These are phyloP conservation scores for Brachypteracias leptosomus DNA, from an alignment of 2,113 vertebrate genomes.

Conservation along the genomic window DNA sequence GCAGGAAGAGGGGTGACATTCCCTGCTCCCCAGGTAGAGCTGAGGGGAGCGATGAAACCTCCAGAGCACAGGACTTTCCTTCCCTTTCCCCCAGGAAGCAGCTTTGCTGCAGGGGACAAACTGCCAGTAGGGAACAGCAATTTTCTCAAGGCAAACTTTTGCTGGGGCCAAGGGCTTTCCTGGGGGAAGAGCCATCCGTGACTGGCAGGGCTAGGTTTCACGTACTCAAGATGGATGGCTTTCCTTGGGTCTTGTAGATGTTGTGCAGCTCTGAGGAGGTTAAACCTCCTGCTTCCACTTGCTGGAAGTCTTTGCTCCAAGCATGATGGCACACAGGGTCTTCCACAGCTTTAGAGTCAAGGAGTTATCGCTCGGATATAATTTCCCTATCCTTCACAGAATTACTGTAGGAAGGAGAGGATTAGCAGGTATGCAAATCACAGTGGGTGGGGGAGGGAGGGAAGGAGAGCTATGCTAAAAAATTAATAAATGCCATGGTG, in stretches of 20 bases:
- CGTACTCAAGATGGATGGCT: background rate
- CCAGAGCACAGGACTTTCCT: background rate
- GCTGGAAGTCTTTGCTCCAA: background rate
- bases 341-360: background rate
- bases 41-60: background rate
- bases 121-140: background rate
- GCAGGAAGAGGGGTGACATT: background rate
- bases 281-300: background rate
- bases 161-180: background rate
- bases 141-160: background rate
- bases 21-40: background rate
- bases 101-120: background rate
- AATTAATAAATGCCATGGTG: slow-evolving; percentile 23
- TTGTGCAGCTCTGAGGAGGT: background rate
- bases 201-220: background rate
- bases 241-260: background rate
- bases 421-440: slow-evolving; percentile 55
- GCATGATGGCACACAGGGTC: background rate
- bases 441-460: background rate
- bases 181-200: background rate
- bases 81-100: rapidly evolving
- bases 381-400: slow-evolving; percentile 30
- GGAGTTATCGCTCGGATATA: background rate
- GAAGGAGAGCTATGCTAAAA: slow-evolving; percentile 22
- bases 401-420: slow-evolving; percentile 45